Evolutionary conservation across 1,140 invertebrate genomes (phyloP), one percentile per base, ranked within the genome.

Genomic region (Contarinia nasturtii): DNA sequence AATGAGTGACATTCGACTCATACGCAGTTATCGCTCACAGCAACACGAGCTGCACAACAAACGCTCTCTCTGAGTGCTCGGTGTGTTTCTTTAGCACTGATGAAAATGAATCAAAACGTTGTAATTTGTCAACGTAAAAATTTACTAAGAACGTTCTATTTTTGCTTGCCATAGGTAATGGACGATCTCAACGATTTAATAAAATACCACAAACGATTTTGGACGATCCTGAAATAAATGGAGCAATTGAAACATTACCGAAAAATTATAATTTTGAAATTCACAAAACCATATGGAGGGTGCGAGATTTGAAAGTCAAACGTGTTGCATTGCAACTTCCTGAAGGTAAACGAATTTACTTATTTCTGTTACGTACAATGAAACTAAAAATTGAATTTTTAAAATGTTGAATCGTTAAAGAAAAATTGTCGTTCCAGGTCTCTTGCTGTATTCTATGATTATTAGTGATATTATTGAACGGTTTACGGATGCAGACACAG

Each of bases 211-310:
- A 82, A 53, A 79, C 84, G 52, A 75, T 95, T 44, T 62, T 89
- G 17, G 78, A 91, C 56, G 76, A 95, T 73, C 71, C 77, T 8
- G 53, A 79, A 51, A 61, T 94, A 38, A 76, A 84, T 55, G 66
- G 71, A 57, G 83, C 85, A 4, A 78, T 82, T 47, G 67, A 75
- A 53, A 63, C 67, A 43, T 68, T 99, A 43, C 95, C 96, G 8
- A 59, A 72, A 14, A 99, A 99, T 71, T 99, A 99, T 59, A 97
- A 96, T 68, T 98, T 99, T 69, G 96, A 99, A 77, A 80, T 98
- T 54, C 86, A 85, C 40, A 99, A 98, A 67, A 97, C 94, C 0
- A 82, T 98, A 62, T 98, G 94, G 94, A 78, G 89, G 58, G 92
- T 98, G 51, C 70, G 75, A 50, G 79, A 86, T 59, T 67, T 76